phyloP scores from a whole-genome alignment of 2,888 invertebrate species.

The Mactromeris polynyma region DNA sequence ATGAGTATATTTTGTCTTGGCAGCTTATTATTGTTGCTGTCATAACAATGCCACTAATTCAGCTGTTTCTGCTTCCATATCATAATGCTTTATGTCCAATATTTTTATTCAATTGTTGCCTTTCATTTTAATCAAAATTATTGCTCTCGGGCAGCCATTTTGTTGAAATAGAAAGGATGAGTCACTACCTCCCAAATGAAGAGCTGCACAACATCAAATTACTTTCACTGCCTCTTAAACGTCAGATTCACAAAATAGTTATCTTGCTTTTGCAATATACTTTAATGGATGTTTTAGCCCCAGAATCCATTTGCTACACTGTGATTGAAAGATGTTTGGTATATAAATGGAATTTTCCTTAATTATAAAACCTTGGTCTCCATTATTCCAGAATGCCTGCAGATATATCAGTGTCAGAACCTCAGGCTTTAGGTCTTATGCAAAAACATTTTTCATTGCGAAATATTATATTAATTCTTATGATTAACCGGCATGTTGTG shows the following conservation, averaged over 20 bases:
- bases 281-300: not conserved
- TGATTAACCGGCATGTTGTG: too few species aligned
- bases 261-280: conserved; percentile 1
- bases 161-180: not conserved
- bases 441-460: too few species aligned
- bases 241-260: conserved; percentile 13
- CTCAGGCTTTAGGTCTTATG: not conserved
- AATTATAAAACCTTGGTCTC: not conserved
- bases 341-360: not conserved
- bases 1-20: conserved; percentile 19
- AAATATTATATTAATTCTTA: too few species aligned
- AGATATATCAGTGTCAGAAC: not conserved
- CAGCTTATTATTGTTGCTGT: conserved; percentile 16
- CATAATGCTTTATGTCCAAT: not conserved
- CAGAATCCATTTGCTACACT: not conserved
- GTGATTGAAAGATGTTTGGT: not conserved
- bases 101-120: conserved; percentile 11
- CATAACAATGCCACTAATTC: conserved; percentile 19
- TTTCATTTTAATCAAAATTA: conserved; percentile 23
- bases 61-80: not conserved
- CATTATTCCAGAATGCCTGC: not conserved
- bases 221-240: conserved; percentile 12
- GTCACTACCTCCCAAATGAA: conserved; percentile 7
- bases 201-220: conserved; percentile 19
- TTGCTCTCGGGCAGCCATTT: not conserved